Percentiles rank a stretch among this genome's conserved stretches.
Conservation (phyloP, 1,140 invertebrate species). For the Procambarus clarkii region DNA sequence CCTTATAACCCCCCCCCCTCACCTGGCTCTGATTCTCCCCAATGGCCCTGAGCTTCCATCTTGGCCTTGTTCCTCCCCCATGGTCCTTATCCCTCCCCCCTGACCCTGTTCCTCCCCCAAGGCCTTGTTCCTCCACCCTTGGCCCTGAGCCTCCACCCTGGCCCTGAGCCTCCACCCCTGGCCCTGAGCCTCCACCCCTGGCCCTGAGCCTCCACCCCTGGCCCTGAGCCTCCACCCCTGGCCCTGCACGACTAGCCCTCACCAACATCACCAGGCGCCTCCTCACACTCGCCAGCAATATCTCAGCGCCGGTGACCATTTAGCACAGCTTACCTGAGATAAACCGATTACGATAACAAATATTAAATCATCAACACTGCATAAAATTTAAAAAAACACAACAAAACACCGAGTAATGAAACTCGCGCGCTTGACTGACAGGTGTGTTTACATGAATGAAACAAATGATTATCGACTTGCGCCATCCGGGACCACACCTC, state of each 20-base stretch:
- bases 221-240: neutral
- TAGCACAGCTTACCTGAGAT: conserved; percentile 7
- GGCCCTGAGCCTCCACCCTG: too few species aligned
- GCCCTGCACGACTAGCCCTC: neutral
- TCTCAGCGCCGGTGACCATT: neutral
- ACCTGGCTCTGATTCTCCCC: too few species aligned
- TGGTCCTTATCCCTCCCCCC: too few species aligned
- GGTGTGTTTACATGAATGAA: conserved; percentile 51
- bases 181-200: too few species aligned
- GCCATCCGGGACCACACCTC: neutral
- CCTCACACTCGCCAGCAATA: neutral
- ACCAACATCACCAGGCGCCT: neutral
- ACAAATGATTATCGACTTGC: conserved; percentile 32
- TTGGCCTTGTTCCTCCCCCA: too few species aligned
- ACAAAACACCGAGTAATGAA: conserved; percentile 51
- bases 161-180: too few species aligned
- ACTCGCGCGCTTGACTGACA: conserved; percentile 48
- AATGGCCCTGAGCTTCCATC: too few species aligned
- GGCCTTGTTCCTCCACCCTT: too few species aligned
- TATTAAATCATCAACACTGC: conserved; percentile 32
- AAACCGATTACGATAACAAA: neutral
- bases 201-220: too few species aligned
- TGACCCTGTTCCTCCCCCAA: too few species aligned
- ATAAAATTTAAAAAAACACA: conserved; percentile 41
- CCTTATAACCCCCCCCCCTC: too few species aligned